Conservation (phyloP, 1,140 invertebrate species). For the Cardiocondyla obscurior region DNA sequence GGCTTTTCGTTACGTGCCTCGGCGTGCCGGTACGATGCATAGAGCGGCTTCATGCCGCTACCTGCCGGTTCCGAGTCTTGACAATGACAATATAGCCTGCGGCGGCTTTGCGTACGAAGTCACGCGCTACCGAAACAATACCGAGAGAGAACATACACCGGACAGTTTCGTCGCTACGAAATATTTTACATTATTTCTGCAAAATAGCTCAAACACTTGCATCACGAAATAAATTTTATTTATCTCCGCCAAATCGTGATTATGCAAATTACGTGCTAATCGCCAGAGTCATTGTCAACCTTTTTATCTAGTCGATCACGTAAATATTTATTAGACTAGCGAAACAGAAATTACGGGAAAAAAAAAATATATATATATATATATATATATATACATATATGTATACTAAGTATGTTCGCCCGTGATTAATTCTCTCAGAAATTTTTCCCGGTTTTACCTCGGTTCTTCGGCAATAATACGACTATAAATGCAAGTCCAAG, state of each 20-base stretch:
- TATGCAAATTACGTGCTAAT: too few relatives aligned
- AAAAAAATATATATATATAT: not conserved
- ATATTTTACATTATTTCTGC: not conserved
- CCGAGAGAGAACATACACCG: not conserved
- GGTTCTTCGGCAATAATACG: not conserved
- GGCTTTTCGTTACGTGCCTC: not conserved
- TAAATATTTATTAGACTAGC: too few relatives aligned
- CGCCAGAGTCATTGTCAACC: too few relatives aligned
- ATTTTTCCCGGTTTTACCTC: not conserved
- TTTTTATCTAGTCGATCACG: too few relatives aligned
- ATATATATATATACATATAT: too few relatives aligned
- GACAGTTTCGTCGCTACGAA: not conserved
- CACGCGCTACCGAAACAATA: not conserved
- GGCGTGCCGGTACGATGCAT: not conserved
- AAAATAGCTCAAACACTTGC: too few relatives aligned
- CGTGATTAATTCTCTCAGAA: constrained; percentile 16
- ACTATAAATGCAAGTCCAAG: not conserved
- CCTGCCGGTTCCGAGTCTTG: not conserved
- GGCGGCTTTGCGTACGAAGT: not conserved
- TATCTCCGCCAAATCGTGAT: too few relatives aligned
- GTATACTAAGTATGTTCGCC: too few relatives aligned
- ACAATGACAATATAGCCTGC: constrained; percentile 3
- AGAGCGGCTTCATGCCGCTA: not conserved
- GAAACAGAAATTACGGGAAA: not conserved
- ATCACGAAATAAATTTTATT: too few relatives aligned